Evolutionary conservation across 2,888 invertebrate species (phyloP).

Genomic region (Pteria penguin): DNA sequence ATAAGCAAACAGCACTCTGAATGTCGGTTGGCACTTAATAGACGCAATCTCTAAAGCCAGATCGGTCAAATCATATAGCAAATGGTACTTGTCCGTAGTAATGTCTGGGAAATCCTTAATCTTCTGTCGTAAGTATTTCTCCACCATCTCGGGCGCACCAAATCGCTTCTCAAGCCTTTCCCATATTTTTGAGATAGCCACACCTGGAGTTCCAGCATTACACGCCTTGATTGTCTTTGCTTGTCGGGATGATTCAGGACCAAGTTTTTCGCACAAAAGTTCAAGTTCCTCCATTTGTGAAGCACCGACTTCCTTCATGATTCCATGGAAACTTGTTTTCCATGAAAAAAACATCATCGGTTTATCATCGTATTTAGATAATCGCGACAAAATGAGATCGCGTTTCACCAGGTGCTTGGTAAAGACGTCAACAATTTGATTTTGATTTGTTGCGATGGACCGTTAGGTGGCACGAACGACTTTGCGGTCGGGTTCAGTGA

Average conservation of each 20-base stretch:
- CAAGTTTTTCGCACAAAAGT: constrained; percentile 19
- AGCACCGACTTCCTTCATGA: constrained; percentile 23
- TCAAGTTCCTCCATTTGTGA: constrained; percentile 24
- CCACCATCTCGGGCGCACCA: constrained; percentile 9
- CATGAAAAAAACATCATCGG: constrained; percentile 12
- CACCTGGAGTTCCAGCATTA: constrained; percentile 4
- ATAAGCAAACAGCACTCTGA: constrained; percentile 6
- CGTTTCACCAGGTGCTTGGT: constrained; percentile 17
- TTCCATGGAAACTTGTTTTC: constrained; percentile 14
- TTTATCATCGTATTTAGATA: constrained; percentile 16
- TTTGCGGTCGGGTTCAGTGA: background rate
- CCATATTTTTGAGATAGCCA: constrained; percentile 20
- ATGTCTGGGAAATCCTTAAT: background rate
- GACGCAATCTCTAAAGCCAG: constrained; percentile 22
- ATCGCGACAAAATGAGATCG: constrained; percentile 17
- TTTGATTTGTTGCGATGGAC: background rate
- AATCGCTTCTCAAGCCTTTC: constrained; percentile 25
- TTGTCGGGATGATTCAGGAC: constrained; percentile 22
- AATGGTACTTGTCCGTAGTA: constrained; percentile 7
- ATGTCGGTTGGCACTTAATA: constrained; percentile 15
- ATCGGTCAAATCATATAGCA: constrained; percentile 19
- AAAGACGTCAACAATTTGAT: background rate
- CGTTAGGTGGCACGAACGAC: background rate
- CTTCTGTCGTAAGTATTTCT: background rate
- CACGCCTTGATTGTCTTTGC: too few species aligned